Conservation (phyloP, 2,797 vertebrate species). For the Serranus cabrilla region DNA sequence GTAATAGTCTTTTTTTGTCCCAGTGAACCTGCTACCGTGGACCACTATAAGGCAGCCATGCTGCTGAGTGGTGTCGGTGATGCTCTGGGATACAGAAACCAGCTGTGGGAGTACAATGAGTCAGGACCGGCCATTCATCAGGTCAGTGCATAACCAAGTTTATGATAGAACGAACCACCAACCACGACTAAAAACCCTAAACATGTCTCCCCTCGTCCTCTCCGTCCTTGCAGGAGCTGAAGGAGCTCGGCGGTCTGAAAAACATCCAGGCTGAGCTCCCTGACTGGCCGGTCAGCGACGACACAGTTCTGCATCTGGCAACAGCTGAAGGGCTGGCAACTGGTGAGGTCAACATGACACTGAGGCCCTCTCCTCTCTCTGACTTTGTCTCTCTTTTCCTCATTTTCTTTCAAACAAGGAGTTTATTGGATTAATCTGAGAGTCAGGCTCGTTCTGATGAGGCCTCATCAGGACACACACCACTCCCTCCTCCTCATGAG, state of each 20-base stretch:
- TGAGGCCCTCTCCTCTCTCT: background rate
- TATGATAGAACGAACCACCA: no score
- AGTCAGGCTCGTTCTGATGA: constrained; percentile 22
- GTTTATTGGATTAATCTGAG: constrained; percentile 57
- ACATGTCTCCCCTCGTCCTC: background rate
- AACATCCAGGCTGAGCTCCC: constrained; percentile 85
- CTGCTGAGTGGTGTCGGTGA: constrained; percentile 90
- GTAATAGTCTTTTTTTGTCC: background rate
- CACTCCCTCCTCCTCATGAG: constrained; percentile 21
- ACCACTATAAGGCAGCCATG: constrained; percentile 87
- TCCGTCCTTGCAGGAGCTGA: constrained; percentile 79
- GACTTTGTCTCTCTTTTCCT: background rate
- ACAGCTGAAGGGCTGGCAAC: constrained; percentile 89
- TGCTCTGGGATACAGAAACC: constrained; percentile 88
- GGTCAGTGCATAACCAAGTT: constrained; percentile 71
- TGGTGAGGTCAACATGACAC: constrained; percentile 75
- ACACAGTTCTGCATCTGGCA: constrained; percentile 91
- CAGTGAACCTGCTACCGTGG: constrained; percentile 53
- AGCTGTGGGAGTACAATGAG: constrained; percentile 86
- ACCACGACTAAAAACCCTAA: no score
- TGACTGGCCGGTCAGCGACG: constrained; percentile 91
- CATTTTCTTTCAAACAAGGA: constrained; percentile 18
- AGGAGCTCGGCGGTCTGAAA: constrained; percentile 86
- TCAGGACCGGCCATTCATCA: constrained; percentile 84
- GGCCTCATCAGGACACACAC: constrained; percentile 27